Percentiles rank a stretch among this genome's conserved stretches.
phyloP scores from a whole-genome alignment of 2,888 invertebrate species.

The Gymnosoma rotundatum region DNA sequence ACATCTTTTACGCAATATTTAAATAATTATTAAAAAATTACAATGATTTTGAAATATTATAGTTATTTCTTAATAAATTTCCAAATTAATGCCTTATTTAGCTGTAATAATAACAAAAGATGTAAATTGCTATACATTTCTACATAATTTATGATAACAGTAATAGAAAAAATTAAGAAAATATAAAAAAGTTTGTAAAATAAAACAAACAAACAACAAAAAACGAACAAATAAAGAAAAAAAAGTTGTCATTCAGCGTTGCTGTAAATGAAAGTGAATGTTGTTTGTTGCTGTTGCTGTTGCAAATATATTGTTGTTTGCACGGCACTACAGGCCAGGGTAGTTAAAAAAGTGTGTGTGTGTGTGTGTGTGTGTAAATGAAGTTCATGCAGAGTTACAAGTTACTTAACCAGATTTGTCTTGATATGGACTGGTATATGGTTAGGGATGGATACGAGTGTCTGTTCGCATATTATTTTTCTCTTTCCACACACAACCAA shows the following conservation, averaged over 20 bases:
- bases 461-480: slow-evolving; percentile 48
- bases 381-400: slow-evolving; percentile 40
- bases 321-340: background rate
- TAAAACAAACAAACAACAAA: slow-evolving; percentile 15
- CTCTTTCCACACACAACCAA: slow-evolving; percentile 44
- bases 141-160: too few relatives aligned
- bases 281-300: slow-evolving; percentile 48
- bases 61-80: too few relatives aligned
- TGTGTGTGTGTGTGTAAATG: slow-evolving; percentile 15
- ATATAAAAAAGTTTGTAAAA: background rate
- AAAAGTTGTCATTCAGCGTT: slow-evolving; percentile 61
- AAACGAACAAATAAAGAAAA: background rate
- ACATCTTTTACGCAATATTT: too few relatives aligned
- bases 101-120: too few relatives aligned
- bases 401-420: slow-evolving; percentile 47
- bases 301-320: slow-evolving; percentile 36
- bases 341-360: background rate
- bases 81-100: too few relatives aligned
- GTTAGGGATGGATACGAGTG: slow-evolving; percentile 29
- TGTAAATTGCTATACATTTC: too few relatives aligned
- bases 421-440: slow-evolving; percentile 43
- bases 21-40: slow-evolving; percentile 25
- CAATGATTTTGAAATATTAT: slow-evolving; percentile 1
- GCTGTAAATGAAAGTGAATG: slow-evolving; percentile 68
- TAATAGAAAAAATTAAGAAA: background rate